Percentiles rank a stretch among this genome's conserved stretches.
These are phyloP conservation scores for Elanus axillaris DNA, from an alignment of 2,113 vertebrate species.

Conservation along the genomic window DNA sequence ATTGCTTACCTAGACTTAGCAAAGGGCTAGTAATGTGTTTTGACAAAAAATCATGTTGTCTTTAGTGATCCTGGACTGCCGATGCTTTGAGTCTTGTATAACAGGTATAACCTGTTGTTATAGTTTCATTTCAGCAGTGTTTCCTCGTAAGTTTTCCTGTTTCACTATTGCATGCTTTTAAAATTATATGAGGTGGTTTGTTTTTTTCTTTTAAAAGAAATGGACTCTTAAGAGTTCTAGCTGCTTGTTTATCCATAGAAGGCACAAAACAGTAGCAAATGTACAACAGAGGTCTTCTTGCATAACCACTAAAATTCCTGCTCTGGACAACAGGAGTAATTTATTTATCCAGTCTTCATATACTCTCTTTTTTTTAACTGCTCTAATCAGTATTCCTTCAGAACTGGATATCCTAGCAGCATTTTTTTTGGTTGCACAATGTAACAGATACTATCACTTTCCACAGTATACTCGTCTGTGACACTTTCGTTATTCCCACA, in stretches of 20 bases:
- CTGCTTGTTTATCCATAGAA: neutral
- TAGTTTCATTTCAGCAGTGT: neutral
- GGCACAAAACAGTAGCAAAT: neutral
- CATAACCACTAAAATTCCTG: neutral
- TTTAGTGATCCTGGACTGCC: neutral
- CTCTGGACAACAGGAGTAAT: neutral
- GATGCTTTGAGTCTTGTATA: neutral
- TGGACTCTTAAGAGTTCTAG: neutral
- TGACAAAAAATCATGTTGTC: neutral
- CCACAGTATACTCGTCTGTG: slow-evolving; percentile 87
- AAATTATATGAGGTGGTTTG: neutral
- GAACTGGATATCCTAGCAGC: neutral
- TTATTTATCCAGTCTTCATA: neutral
- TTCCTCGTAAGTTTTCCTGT: neutral
- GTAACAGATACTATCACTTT: slow-evolving; percentile 20
- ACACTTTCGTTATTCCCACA: slow-evolving; percentile 80
- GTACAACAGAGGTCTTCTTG: neutral
- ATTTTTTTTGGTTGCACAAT: neutral
- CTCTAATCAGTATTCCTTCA: neutral
- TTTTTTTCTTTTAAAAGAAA: neutral
- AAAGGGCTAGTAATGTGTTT: neutral
- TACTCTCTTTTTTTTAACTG: neutral
- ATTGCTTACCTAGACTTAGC: neutral
- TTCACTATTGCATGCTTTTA: neutral
- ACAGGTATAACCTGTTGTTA: neutral